Evolutionary conservation across 2,888 invertebrate genomes (phyloP), one percentile per base, ranked within the genome.

Genomic region (Papilio elwesi): DNA sequence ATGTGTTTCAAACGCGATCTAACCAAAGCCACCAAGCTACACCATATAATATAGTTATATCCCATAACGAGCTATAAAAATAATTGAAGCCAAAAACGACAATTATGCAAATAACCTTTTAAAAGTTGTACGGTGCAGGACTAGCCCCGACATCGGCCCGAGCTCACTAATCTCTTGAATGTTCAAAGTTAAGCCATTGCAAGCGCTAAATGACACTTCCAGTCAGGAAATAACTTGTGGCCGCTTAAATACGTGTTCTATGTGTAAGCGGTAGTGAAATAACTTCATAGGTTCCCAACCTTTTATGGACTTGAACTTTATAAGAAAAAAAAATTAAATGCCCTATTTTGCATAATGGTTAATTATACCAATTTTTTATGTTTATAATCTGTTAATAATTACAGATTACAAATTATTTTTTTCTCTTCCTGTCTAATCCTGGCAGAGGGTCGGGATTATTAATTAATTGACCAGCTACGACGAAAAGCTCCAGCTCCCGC

Each of bases 41-140:
- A 1, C 4, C 26, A 26, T 4, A 26, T 26, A 1, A 26, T 4
- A 26, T 26, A 1, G 26, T 26, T 26, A 26, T 26, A 2, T 26
- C 26, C 2, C 26, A 68, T 57, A 57, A 26, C 26, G 48, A 16
- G 53, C 52, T 16, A 53, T 63, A 53, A 47, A 52, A 63, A 63
- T 53, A 53, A 64, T 63, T 43, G 52, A 52, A 51, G 48, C 9
- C 9, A 0, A n/a, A 62, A 12, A 63, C 16, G 38, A 51, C 53
- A 63, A 70, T 63, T 64, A 70, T 63, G 70, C 63, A 70, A 70
- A 63, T 52, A 16, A 47, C 53, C 43, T 43, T n/a, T 52, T 68
- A 47, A 68, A 68, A 70, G 51, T 66, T 51, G 70, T 15, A 65
- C 43, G 47, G 63, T 13, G 11, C 68, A 16, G 16, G 36, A 12